Evolutionary conservation across 2,113 vertebrate species (phyloP).

Genomic region (Rhynchomys soricoides): DNA sequence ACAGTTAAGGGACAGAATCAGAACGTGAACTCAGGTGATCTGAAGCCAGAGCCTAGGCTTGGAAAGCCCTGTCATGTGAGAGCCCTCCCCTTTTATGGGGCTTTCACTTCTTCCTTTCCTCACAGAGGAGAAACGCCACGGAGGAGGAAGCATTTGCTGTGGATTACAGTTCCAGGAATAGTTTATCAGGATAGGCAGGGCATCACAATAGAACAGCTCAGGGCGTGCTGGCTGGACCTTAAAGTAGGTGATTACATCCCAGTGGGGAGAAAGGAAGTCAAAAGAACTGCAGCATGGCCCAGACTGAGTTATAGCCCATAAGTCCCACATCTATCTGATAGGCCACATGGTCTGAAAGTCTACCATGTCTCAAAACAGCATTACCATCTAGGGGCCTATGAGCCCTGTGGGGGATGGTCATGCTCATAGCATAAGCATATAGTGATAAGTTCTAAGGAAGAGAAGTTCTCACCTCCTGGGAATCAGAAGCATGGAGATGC

Average conservation of each 20-base stretch:
- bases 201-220: neutral
- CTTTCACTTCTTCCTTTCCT: neutral
- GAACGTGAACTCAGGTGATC: neutral
- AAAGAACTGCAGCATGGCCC: neutral
- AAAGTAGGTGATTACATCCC: neutral
- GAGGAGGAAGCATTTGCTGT: neutral
- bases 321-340: too few relatives aligned
- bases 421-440: neutral
- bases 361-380: too few relatives aligned
- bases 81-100: accelerated
- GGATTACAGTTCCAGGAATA: too few relatives aligned
- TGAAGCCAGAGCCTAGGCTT: neutral
- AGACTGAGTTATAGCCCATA: neutral
- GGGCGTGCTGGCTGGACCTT: neutral
- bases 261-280: neutral
- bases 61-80: neutral
- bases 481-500: neutral
- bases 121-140: neutral
- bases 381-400: too few relatives aligned
- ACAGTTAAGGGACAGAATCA: neutral
- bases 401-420: neutral
- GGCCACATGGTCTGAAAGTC: neutral
- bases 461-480: neutral
- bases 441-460: neutral
- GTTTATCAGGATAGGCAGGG: too few relatives aligned